Conservation (phyloP, 1,140 invertebrate genomes). For the Pseudomyrmex sp. region DNA sequence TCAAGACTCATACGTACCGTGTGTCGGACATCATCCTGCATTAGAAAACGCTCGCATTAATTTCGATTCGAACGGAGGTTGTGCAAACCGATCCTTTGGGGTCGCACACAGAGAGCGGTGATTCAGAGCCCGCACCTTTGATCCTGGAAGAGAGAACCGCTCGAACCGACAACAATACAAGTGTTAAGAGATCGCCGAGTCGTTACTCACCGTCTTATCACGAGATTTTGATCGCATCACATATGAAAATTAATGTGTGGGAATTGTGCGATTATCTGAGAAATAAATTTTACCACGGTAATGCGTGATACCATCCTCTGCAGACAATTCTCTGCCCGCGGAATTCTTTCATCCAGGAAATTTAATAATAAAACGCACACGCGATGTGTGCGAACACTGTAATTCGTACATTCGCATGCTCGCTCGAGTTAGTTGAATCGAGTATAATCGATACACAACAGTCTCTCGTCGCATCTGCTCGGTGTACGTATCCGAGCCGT, state of each 20-base stretch:
- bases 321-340: too few species aligned
- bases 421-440: neutral
- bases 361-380: neutral
- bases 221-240: neutral
- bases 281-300: neutral
- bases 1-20: too few species aligned
- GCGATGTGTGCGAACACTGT: neutral
- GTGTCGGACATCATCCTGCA: too few species aligned
- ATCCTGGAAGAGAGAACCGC: too few species aligned
- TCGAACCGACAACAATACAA: neutral
- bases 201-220: conserved; percentile 20
- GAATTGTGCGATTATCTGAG: neutral
- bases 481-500: too few species aligned
- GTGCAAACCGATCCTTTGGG: too few species aligned
- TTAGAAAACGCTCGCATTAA: too few species aligned
- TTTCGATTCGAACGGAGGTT: too few species aligned
- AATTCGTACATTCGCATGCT: conserved; percentile 30
- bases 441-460: neutral
- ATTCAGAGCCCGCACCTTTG: too few species aligned
- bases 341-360: too few species aligned
- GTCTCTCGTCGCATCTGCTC: neutral
- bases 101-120: too few species aligned
- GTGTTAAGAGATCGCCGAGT: neutral
- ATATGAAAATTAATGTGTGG: conserved; percentile 28
- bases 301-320: neutral